phyloP scores from a whole-genome alignment of 35 echinoderm and acorn worm genomes.

The Lytechinus variegatus region DNA sequence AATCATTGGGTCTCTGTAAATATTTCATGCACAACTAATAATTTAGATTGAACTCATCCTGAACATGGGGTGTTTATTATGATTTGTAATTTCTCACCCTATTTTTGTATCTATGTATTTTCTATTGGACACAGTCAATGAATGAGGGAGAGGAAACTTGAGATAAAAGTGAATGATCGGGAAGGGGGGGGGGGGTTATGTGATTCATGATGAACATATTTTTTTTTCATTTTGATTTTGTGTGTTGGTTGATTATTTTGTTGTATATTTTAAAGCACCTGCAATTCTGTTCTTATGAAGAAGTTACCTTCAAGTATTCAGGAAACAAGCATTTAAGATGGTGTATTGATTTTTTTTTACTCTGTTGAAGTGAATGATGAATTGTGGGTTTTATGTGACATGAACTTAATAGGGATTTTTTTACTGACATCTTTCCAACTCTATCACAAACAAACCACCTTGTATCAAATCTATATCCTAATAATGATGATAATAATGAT shows the following conservation, averaged over 20 bases:
- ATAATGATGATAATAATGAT: too few species aligned
- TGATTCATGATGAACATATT: background rate
- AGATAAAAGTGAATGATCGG: too few species aligned
- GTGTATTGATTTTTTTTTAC: background rate
- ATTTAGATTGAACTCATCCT: background rate
- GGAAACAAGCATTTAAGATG: background rate
- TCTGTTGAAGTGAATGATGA: background rate
- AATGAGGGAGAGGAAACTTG: background rate
- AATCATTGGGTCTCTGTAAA: background rate
- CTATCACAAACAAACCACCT: background rate
- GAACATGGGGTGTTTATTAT: background rate
- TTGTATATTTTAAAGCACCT: background rate
- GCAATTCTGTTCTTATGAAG: background rate
- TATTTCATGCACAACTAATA: background rate
- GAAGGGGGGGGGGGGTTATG: too few species aligned
- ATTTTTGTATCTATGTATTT: background rate
- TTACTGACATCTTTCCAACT: too few species aligned
- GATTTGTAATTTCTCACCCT: background rate
- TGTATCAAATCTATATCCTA: background rate
- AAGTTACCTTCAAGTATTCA: background rate
- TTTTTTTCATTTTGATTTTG: background rate
- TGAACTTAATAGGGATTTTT: too few species aligned
- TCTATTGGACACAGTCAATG: background rate
- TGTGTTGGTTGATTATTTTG: background rate
- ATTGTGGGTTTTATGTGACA: too few species aligned